A percentile compares a stretch with the other conserved stretches of the same genome.
These are phyloP conservation scores for Turnix velox DNA, from an alignment of 2,113 vertebrate genomes.

Conservation along the genomic window DNA sequence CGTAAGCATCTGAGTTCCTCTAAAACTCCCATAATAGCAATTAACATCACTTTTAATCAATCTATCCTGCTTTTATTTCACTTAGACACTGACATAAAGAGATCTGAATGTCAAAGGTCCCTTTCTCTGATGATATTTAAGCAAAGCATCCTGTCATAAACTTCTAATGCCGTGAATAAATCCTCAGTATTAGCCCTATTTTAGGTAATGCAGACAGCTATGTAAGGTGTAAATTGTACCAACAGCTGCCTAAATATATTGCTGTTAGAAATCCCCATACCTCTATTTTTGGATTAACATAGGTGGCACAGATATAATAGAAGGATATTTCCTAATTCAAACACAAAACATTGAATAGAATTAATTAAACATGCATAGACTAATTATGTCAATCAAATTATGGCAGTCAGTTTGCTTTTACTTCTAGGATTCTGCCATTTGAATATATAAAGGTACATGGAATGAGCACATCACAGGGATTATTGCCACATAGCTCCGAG, in stretches of 20 bases:
- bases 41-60: background rate
- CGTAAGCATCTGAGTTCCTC: background rate
- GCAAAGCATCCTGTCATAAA: background rate
- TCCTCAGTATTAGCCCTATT: background rate
- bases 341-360: background rate
- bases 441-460: background rate
- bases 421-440: background rate
- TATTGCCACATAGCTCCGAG: background rate
- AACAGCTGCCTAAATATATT: background rate
- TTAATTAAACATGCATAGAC: background rate
- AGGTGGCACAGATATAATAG: background rate
- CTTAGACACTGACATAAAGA: background rate
- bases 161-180: background rate
- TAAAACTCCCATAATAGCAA: background rate
- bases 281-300: background rate
- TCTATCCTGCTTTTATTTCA: background rate
- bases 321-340: background rate
- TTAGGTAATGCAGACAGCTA: background rate
- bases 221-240: background rate
- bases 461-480: background rate
- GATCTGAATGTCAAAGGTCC: background rate
- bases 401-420: background rate
- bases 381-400: background rate
- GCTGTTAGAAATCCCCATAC: background rate
- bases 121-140: background rate